Conservation (phyloP, 2,888 invertebrate genomes). For the Cyclophora albipunctata region DNA sequence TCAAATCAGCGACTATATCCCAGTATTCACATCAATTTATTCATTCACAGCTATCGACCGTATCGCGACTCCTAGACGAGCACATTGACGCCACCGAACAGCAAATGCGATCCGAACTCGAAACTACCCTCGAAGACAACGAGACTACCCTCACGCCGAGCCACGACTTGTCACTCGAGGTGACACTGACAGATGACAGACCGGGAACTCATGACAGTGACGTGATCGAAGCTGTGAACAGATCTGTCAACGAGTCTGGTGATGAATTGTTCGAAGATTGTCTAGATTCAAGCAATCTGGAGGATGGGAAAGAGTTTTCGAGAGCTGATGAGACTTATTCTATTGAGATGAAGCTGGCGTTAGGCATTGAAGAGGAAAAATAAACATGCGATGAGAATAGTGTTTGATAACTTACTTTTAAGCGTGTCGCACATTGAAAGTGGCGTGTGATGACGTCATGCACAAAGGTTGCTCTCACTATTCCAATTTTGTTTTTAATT, state of each 20-base stretch:
- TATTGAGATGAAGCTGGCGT: slow-evolving; percentile 61
- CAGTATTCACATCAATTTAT: too few species aligned
- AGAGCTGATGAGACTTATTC: slow-evolving; percentile 49
- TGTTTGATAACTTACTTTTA: too few species aligned
- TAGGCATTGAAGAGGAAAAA: slow-evolving; percentile 22
- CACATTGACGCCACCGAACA: slow-evolving; percentile 55
- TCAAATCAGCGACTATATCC: too few species aligned
- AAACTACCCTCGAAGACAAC: slow-evolving; percentile 34
- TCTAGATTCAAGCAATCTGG: slow-evolving; percentile 23
- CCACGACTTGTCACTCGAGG: slow-evolving; percentile 43
- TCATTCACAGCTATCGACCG: slow-evolving; percentile 50
- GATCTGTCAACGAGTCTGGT: slow-evolving; percentile 18
- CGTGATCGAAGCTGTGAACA: slow-evolving; percentile 1
- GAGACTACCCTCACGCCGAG: slow-evolving; percentile 48
- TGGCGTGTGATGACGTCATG: too few species aligned
- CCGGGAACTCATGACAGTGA: neutral
- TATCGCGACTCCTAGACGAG: slow-evolving; percentile 52
- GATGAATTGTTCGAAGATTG: slow-evolving; percentile 59
- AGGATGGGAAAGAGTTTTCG: slow-evolving; percentile 24
- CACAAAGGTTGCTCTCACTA: too few species aligned
- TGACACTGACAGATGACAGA: slow-evolving; percentile 45
- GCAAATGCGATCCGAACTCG: slow-evolving; percentile 39
- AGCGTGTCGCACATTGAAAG: too few species aligned
- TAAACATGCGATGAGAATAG: too few species aligned
- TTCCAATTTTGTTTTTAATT: too few species aligned